These are phyloP conservation scores for Cebidichthys violaceus DNA, from an alignment of 2,113 vertebrate genomes.

Conservation along the genomic window DNA sequence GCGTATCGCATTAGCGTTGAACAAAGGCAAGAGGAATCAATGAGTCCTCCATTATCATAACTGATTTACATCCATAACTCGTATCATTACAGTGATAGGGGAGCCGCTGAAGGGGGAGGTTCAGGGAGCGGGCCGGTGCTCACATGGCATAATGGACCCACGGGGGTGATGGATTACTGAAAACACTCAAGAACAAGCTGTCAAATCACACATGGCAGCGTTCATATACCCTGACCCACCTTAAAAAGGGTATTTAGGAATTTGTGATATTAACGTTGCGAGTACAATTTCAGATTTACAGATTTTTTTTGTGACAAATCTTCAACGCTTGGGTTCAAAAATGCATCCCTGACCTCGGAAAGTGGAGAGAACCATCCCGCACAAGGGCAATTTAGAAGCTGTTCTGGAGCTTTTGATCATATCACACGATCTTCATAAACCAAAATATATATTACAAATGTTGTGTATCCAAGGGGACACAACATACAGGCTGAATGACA, in stretches of 20 bases:
- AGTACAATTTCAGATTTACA: background rate
- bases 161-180: constrained; percentile 24
- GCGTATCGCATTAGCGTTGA: constrained; percentile 62
- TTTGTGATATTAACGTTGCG: background rate
- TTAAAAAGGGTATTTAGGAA: background rate
- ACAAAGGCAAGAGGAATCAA: constrained; percentile 66
- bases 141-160: constrained; percentile 29
- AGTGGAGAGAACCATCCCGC: background rate
- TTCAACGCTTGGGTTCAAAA: background rate
- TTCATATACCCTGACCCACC: background rate
- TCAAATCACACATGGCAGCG: constrained; percentile 14
- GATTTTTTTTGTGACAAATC: background rate
- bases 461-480: background rate
- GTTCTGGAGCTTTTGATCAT: background rate
- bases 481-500: background rate
- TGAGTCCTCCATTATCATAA: constrained; percentile 69
- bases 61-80: constrained; percentile 67
- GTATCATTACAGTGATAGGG: constrained; percentile 52
- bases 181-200: constrained; percentile 23
- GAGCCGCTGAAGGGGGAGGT: constrained; percentile 36
- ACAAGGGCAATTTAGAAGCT: background rate
- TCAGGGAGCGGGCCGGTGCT: constrained; percentile 38
- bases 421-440: no score
- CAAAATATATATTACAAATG: background rate
- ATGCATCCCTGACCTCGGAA: background rate